Evolutionary conservation across 2,888 invertebrate species (phyloP).

Genomic region (Stenichneumon culpator): DNA sequence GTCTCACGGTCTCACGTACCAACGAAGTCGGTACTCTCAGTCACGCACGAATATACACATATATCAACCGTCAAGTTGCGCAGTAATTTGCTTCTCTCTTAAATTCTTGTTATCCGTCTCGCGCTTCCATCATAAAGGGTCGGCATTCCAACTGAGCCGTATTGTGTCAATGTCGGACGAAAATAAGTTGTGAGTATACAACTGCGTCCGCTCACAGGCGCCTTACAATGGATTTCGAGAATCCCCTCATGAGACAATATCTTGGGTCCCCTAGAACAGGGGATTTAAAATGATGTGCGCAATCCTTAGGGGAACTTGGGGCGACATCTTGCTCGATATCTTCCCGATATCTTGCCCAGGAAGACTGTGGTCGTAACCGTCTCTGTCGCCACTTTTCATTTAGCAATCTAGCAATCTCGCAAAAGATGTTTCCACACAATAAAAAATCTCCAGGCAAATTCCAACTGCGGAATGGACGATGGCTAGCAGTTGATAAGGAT

Average conservation of each 20-base stretch:
- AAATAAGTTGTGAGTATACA: neutral
- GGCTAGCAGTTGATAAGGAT: neutral
- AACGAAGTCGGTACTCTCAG: neutral
- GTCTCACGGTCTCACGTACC: neutral
- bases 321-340: too few species aligned
- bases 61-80: conserved; percentile 17
- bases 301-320: too few species aligned
- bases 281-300: too few species aligned
- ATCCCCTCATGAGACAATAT: too few species aligned
- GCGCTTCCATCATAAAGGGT: conserved; percentile 24
- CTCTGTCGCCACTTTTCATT: too few species aligned
- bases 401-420: too few species aligned
- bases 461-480: neutral
- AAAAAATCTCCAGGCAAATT: conserved; percentile 5
- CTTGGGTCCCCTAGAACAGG: too few species aligned
- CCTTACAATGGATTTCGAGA: too few species aligned
- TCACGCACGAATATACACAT: neutral
- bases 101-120: conserved; percentile 1
- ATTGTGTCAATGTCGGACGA: neutral
- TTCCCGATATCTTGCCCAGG: too few species aligned
- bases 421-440: too few species aligned
- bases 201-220: too few species aligned
- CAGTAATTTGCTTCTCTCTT: conserved; percentile 28
- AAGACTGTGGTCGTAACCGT: too few species aligned
- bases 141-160: neutral